Conservation (phyloP, 2,888 invertebrate species). For the Cephalotes varians region DNA sequence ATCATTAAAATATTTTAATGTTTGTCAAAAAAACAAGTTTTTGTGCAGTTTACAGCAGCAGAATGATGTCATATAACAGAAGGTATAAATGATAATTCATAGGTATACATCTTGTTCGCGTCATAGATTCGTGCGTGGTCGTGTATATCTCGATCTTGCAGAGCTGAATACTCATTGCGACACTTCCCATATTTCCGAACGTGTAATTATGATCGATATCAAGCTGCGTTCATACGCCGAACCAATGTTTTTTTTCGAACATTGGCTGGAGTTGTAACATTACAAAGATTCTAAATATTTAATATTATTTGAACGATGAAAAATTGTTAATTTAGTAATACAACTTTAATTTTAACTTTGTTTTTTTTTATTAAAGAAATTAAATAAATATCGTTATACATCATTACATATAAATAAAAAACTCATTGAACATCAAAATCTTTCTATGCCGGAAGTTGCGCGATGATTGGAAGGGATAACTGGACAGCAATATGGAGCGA, state of each 20-base stretch:
- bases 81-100: constrained; percentile 2
- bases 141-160: constrained; percentile 40
- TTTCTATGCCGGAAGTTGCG: constrained; percentile 60
- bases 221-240: constrained; percentile 40
- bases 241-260: background rate
- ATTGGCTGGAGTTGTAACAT: background rate
- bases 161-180: constrained; percentile 57
- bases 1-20: constrained; percentile 7
- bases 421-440: background rate
- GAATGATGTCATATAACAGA: constrained; percentile 7
- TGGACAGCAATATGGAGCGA: constrained; percentile 19
- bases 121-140: constrained; percentile 22
- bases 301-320: background rate
- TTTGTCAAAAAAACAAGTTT: background rate
- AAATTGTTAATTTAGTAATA: background rate
- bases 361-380: no score
- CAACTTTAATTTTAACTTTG: background rate
- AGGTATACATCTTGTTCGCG: constrained; percentile 26
- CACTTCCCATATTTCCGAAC: constrained; percentile 69
- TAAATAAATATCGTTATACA: background rate
- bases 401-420: constrained; percentile 9
- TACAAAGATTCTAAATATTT: constrained; percentile 1
- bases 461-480: constrained; percentile 35
- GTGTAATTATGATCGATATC: constrained; percentile 67
- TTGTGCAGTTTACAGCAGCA: background rate